These are phyloP conservation scores for Ceratina japonica DNA, from an alignment of 1,140 invertebrate species.

Conservation along the genomic window DNA sequence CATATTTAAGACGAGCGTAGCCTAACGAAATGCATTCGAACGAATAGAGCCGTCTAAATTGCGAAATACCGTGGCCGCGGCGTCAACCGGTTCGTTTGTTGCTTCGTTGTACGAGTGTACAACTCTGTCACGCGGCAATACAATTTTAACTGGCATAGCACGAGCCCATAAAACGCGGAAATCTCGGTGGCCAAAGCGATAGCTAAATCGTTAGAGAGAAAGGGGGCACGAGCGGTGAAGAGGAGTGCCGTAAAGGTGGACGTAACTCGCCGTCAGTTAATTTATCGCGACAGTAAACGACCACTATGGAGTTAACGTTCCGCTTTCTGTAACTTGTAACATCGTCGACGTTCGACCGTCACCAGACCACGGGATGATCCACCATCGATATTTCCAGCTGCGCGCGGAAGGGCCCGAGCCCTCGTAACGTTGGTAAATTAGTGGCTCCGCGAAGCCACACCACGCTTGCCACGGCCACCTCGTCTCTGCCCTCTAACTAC, in stretches of 20 bases:
- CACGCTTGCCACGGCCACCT: neutral
- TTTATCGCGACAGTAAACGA: constrained; percentile 16
- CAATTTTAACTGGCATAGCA: neutral
- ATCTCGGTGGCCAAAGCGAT: neutral
- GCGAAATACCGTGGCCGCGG: neutral
- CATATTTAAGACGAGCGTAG: neutral
- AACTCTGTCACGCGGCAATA: neutral
- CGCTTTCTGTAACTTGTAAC: neutral
- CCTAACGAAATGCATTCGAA: neutral
- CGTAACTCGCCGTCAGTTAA: constrained; percentile 16
- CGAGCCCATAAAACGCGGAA: constrained; percentile 4
- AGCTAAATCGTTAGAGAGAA: neutral
- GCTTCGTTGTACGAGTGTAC: no score
- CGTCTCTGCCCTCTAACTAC: neutral
- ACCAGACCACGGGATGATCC: constrained; percentile 2
- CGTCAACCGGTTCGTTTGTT: neutral
- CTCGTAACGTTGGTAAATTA: constrained; percentile 2
- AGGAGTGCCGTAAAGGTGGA: constrained; percentile 13
- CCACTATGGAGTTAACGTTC: constrained; percentile 1
- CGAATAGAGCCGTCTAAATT: neutral
- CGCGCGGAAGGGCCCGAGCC: neutral
- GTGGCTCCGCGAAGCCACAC: neutral
- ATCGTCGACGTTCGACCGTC: neutral
- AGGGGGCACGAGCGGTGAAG: no score
- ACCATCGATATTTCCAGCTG: constrained; percentile 31